A percentile compares a stretch with the other conserved stretches of the same genome.
Conservation (phyloP, 2,888 invertebrate species). For the Maniola hyperantus region DNA sequence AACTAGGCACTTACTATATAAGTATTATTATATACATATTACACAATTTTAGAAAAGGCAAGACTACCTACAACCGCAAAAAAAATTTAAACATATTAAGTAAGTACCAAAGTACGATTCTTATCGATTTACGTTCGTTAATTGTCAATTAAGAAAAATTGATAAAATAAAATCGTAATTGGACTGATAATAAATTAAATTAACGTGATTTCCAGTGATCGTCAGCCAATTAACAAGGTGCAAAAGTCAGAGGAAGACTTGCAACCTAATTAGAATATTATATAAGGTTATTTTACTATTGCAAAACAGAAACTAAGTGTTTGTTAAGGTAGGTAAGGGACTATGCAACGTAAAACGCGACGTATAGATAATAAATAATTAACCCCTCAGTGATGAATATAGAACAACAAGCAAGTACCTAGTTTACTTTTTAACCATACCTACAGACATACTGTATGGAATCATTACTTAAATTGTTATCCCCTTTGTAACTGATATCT, state of each 20-base stretch:
- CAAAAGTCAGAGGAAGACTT: constrained; percentile 1
- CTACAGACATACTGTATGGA: no score
- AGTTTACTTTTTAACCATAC: no score
- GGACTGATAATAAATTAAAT: neutral
- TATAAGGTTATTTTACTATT: neutral
- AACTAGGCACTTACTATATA: no score
- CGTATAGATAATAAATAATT: no score
- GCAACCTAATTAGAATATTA: neutral
- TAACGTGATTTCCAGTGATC: constrained; percentile 1
- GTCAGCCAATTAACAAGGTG: neutral
- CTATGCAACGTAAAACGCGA: no score
- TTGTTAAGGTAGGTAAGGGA: neutral
- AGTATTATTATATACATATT: neutral
- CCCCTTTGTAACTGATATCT: no score
- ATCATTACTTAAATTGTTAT: no score
- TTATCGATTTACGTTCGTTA: constrained; percentile 1
- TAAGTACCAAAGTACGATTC: neutral
- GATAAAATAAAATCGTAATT: constrained; percentile 10
- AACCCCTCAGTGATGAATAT: no score
- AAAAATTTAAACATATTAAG: neutral
- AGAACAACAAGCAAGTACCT: no score
- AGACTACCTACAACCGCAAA: neutral
- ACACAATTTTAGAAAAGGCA: neutral
- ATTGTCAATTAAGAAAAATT: constrained; percentile 17
- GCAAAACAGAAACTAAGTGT: neutral